These are phyloP conservation scores for Crocallis elinguaria DNA, from an alignment of 2,888 invertebrate genomes.

Conservation along the genomic window DNA sequence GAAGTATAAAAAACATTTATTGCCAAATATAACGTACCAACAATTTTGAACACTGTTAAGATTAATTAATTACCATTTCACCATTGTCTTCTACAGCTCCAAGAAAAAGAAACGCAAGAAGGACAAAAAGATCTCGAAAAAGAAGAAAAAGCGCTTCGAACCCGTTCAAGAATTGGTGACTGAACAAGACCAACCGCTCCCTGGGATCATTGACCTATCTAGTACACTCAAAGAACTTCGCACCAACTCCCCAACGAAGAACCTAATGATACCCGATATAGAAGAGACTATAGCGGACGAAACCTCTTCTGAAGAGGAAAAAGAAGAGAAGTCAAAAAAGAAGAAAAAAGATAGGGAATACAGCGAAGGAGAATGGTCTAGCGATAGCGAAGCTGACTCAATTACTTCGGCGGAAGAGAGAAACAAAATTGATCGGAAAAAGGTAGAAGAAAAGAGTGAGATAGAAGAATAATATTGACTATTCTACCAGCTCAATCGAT, in stretches of 20 bases:
- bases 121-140: constrained; percentile 67
- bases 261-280: constrained; percentile 46
- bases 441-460: constrained; percentile 2
- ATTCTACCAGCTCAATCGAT: too few species aligned
- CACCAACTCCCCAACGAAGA: constrained; percentile 67
- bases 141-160: constrained; percentile 53
- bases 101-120: constrained; percentile 73
- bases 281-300: constrained; percentile 33
- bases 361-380: constrained; percentile 81
- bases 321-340: constrained; percentile 23
- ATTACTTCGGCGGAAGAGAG: constrained; percentile 35
- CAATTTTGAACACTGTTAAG: not conserved
- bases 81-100: constrained; percentile 47
- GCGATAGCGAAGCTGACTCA: constrained; percentile 69
- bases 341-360: constrained; percentile 61
- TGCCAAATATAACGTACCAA: too few species aligned
- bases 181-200: constrained; percentile 41
- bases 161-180: constrained; percentile 38
- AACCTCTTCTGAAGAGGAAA: constrained; percentile 52
- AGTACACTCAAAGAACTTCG: constrained; percentile 70
- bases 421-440: constrained; percentile 3
- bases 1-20: too few species aligned
- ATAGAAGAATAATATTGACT: constrained; percentile 7
- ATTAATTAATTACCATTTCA: not conserved
- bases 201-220: constrained; percentile 64